These are phyloP conservation scores for Calephelis nemesis DNA, from an alignment of 1,140 invertebrate genomes.

Conservation along the genomic window DNA sequence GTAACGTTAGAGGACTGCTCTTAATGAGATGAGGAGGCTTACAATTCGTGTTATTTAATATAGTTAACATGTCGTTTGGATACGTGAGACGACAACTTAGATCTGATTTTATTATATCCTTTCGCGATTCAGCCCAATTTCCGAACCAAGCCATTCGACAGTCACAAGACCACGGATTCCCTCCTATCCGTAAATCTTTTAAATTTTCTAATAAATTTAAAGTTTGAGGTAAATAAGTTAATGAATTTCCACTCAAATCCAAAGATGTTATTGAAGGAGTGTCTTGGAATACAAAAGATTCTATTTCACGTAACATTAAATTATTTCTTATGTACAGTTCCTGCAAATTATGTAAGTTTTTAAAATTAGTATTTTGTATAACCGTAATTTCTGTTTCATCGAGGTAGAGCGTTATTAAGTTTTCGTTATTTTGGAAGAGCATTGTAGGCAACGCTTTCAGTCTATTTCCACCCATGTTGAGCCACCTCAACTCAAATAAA, in stretches of 20 bases:
- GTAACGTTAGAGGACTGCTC: conserved; percentile 81
- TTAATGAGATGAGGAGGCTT: conserved; percentile 81
- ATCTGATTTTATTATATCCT: conserved; percentile 79
- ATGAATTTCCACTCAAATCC: conserved; percentile 86
- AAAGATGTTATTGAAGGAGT: conserved; percentile 82
- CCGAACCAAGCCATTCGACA: conserved; percentile 94
- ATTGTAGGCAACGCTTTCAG: conserved; percentile 77
- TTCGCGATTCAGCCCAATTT: conserved; percentile 80
- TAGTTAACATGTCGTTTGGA: conserved; percentile 83
- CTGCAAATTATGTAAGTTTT: conserved; percentile 81
- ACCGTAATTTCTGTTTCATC: conserved; percentile 81
- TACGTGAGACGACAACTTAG: conserved; percentile 83
- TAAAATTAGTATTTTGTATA: conserved; percentile 79
- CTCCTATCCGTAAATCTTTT: conserved; percentile 82
- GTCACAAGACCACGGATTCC: conserved; percentile 92
- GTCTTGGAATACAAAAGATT: conserved; percentile 81
- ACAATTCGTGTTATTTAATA: conserved; percentile 85
- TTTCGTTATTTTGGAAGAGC: conserved; percentile 80
- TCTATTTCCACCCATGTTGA: conserved; percentile 82
- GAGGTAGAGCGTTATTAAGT: conserved; percentile 79
- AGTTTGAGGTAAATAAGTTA: conserved; percentile 86
- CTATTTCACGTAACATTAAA: conserved; percentile 81
- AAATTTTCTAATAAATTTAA: conserved; percentile 83
- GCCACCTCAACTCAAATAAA: conserved; percentile 76
- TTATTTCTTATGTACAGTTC: conserved; percentile 81